Base-by-base conservation (phyloP, 2,113 vertebrate genomes). In the Plecturocebus donacophilus region DNA sequence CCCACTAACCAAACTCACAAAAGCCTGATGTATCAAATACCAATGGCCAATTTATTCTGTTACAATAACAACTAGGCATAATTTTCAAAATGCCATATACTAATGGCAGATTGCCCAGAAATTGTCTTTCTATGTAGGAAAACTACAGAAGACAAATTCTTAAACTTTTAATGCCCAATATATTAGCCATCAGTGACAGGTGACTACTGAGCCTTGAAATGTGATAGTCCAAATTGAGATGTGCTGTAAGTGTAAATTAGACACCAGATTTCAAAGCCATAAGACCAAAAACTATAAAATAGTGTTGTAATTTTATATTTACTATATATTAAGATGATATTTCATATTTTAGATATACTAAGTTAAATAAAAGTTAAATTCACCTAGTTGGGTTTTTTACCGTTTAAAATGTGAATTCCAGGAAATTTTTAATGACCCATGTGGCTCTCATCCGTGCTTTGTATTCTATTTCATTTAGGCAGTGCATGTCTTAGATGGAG, bases 331-430 rank as follows among this genome's bases (percentile, higher is more conserved):
- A 12, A 84, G 85, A 89, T 27, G n/a, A 25, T 76, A 68, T 23
- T 68, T 71, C 77, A 13, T 30, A 83, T 76, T 64, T 71, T 61
- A 87, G 40, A 40, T 81, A 73, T 75, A 68, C 13, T 92, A 40
- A 56, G 23, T 77, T 77, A 85, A 38, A n/a, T 61, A 54, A 95
- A 94, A 95, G 75, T 89, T 79, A 79, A 84, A 12, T 61, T 81
- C 35, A 80, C 38, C 40, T 45, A 13, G 10, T 13, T 40, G 35
- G 66, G 23, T 21, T 95, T 75, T 83, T 87, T 71, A 58, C 11
- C 10, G 68, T 86, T 90, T 52, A 52, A 27, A 56, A 32, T 42
- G 30, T 54, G 32, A 23, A 40, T 85, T 54, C 64, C 35, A 61
- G 76, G 61, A 94, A 58, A 73, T 25, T 80, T 6, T 16, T 71